Percentiles rank a stretch among this genome's conserved stretches.
These are phyloP conservation scores for Sturnira hondurensis DNA, from an alignment of 2,113 vertebrate genomes.

Conservation along the genomic window DNA sequence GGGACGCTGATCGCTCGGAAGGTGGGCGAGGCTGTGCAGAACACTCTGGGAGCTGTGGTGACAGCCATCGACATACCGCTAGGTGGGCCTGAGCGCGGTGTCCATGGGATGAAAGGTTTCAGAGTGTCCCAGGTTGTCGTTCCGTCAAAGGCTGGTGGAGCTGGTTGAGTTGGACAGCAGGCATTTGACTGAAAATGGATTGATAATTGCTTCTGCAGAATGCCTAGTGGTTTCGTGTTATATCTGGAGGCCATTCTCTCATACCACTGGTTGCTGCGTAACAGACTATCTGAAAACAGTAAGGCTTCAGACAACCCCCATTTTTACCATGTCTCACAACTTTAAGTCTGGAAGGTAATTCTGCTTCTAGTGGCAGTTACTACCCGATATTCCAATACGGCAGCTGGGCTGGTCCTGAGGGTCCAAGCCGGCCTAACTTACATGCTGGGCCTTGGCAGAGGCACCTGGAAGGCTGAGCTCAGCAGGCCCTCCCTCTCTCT, in stretches of 20 bases:
- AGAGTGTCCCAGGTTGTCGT: background rate
- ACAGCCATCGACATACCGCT: conserved; percentile 98
- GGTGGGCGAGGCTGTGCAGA: conserved; percentile 97
- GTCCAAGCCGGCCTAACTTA: background rate
- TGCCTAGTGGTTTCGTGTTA: background rate
- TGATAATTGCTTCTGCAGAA: background rate
- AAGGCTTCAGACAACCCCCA: background rate
- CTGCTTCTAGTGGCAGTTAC: background rate
- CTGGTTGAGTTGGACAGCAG: background rate
- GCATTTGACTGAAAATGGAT: background rate
- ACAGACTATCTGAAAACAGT: background rate
- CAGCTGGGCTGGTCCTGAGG: background rate
- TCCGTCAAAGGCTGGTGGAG: background rate
- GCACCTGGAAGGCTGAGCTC: background rate
- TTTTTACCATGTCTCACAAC: background rate
- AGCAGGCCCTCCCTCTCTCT: background rate
- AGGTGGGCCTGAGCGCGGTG: conserved; percentile 80
- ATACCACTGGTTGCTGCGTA: background rate
- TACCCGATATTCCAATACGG: background rate
- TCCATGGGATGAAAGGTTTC: background rate
- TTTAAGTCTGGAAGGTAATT: background rate
- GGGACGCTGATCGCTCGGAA: conserved; percentile 95
- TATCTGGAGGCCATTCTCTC: background rate
- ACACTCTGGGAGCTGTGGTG: conserved; percentile 94
- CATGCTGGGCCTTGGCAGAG: background rate